These are phyloP conservation scores for Thermophis baileyi DNA, from an alignment of 2,113 vertebrate genomes.

Conservation along the genomic window DNA sequence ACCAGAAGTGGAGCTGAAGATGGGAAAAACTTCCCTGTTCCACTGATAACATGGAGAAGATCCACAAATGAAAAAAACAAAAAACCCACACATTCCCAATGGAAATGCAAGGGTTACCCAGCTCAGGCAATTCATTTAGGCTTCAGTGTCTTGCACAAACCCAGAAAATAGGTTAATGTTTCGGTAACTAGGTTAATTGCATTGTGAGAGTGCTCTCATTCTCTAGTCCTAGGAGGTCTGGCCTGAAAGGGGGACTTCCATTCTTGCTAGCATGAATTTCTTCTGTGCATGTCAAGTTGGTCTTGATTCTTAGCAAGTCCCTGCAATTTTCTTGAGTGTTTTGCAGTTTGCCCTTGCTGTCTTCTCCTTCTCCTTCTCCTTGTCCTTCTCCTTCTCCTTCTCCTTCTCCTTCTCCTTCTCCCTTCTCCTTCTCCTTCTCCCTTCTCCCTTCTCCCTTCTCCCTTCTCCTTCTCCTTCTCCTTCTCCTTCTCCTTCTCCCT, in stretches of 20 bases:
- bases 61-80: background rate
- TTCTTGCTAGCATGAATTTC: background rate
- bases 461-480: too few relatives aligned
- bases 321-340: background rate
- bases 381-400: rapidly evolving
- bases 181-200: background rate
- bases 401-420: background rate
- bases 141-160: background rate
- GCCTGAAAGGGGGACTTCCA: background rate
- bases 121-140: background rate
- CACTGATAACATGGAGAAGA: background rate
- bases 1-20: background rate
- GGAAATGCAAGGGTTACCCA: background rate
- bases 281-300: background rate
- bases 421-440: rapidly evolving
- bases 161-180: background rate
- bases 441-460: too few relatives aligned
- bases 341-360: background rate
- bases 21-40: background rate
- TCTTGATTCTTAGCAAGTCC: background rate
- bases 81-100: background rate
- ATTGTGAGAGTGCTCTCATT: background rate
- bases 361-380: background rate
- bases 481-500: too few relatives aligned
- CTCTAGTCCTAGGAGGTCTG: background rate